Evolutionary conservation across 2,113 vertebrate genomes (phyloP).

Genomic region (Apodemus sylvaticus): DNA sequence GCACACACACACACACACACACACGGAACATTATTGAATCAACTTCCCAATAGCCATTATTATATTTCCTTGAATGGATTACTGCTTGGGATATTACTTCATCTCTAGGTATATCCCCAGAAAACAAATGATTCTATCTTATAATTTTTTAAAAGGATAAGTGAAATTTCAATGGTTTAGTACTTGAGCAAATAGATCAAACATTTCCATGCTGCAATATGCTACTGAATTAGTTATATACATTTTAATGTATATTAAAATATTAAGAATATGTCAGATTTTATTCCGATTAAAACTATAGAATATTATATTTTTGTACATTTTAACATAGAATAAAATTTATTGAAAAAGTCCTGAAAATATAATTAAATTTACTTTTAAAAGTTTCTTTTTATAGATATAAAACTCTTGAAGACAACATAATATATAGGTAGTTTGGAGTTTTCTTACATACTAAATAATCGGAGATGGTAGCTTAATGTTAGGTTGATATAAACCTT

Average conservation of each 20-base stretch:
- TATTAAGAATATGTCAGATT: neutral
- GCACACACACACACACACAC: neutral
- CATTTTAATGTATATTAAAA: neutral
- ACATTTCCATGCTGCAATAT: neutral
- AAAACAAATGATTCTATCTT: neutral
- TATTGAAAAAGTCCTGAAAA: neutral
- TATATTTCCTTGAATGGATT: neutral
- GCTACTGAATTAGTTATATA: neutral
- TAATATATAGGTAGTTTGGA: neutral
- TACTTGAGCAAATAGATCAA: neutral
- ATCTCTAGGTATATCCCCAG: neutral
- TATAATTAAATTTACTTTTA: neutral
- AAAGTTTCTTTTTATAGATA: neutral
- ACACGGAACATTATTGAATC: neutral
- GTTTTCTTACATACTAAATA: neutral
- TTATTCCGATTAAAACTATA: neutral
- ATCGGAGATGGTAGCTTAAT: neutral
- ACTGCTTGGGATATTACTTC: neutral
- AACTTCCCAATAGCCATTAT: neutral
- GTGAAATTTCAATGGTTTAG: neutral
- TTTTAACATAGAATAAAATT: neutral
- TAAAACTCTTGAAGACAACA: neutral
- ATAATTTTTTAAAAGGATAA: neutral
- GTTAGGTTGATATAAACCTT: neutral
- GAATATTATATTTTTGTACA: neutral